Percentiles rank a stretch among this genome's conserved stretches.
These are phyloP conservation scores for Danionella cerebrum DNA, from an alignment of 2,113 vertebrate species.

Conservation along the genomic window DNA sequence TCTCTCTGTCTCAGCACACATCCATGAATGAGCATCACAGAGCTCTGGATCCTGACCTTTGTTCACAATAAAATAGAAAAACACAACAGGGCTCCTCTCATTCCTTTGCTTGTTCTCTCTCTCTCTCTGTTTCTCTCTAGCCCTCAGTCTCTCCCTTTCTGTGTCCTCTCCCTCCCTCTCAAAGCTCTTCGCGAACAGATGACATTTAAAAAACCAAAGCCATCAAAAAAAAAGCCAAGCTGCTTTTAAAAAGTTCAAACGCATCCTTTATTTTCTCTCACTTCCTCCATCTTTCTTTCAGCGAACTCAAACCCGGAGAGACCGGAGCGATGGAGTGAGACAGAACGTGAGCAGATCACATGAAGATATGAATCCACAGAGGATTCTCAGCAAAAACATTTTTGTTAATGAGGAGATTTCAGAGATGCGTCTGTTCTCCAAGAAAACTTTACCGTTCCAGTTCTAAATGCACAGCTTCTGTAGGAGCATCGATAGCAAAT, in stretches of 20 bases:
- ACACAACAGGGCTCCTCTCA: not conserved
- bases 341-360: conserved; percentile 3
- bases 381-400: not conserved
- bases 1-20: too few species aligned
- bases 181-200: not conserved
- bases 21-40: too few species aligned
- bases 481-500: too few species aligned
- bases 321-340: not conserved
- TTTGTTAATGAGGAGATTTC: not conserved
- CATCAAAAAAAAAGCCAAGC: not conserved
- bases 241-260: conserved; percentile 3
- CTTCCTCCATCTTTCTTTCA: not conserved
- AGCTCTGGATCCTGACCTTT: not conserved
- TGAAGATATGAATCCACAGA: not conserved
- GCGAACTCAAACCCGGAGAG: not conserved
- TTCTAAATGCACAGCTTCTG: too few species aligned
- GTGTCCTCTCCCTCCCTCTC: too few species aligned
- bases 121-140: too few species aligned
- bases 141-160: too few species aligned
- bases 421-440: too few species aligned
- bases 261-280: not conserved
- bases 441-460: too few species aligned
- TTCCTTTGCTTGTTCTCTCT: conserved; percentile 3
- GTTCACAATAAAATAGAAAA: not conserved
- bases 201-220: conserved; percentile 11